Conservation (phyloP, 92 coral and sea anemone genomes). For the Bergia sp. region DNA sequence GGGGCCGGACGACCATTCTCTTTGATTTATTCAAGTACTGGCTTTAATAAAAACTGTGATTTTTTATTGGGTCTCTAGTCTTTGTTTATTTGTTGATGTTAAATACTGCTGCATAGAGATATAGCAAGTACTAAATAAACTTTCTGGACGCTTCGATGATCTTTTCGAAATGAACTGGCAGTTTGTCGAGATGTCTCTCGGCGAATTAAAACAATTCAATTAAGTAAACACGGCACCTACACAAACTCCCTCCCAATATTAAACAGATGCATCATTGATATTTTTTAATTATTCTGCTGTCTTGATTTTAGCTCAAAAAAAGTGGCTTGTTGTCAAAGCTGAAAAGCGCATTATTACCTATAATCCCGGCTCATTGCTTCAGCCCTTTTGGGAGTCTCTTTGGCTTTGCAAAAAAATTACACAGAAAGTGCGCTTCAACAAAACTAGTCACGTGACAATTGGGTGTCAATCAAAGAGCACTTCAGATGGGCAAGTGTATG, state of each 20-base stretch:
- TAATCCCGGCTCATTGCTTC: neutral
- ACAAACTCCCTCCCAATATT: slow-evolving; percentile 19
- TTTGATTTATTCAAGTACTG: slow-evolving; percentile 8
- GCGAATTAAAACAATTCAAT: slow-evolving; percentile 39
- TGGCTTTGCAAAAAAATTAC: neutral
- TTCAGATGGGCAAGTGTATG: slow-evolving; percentile 39
- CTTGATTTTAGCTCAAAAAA: neutral
- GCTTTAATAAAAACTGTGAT: slow-evolving; percentile 11
- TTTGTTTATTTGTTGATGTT: slow-evolving; percentile 37
- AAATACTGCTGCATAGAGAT: slow-evolving; percentile 25
- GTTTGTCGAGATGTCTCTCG: slow-evolving; percentile 34
- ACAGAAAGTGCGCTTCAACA: slow-evolving; percentile 41
- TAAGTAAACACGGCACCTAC: slow-evolving; percentile 9
- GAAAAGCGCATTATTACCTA: neutral
- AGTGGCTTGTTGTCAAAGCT: neutral
- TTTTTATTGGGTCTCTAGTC: neutral
- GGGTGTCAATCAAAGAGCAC: slow-evolving; percentile 60
- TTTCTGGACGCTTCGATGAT: slow-evolving; percentile 30
- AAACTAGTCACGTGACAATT: slow-evolving; percentile 57
- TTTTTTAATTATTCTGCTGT: neutral
- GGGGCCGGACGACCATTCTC: neutral
- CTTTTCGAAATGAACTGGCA: slow-evolving; percentile 37
- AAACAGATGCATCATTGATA: neutral
- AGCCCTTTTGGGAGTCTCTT: neutral
- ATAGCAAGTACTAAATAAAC: slow-evolving; percentile 30